Base-by-base conservation (phyloP, 2,113 vertebrate species). In the Seriola rivoliana region DNA sequence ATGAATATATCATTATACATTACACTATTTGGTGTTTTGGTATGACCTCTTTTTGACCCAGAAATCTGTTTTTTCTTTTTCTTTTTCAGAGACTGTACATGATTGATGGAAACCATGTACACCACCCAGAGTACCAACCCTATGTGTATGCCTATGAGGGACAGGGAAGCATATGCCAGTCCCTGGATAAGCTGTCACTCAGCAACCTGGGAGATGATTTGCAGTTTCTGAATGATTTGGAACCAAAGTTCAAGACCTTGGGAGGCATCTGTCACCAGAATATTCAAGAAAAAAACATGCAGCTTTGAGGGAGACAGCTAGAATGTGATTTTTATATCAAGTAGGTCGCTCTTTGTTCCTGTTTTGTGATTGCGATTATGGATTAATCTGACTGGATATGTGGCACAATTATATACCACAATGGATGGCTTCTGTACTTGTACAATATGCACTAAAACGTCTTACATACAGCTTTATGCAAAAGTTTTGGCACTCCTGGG, bases 71-170 rank as follows among this genome's bases (percentile, higher is more conserved):
- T 52, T 65, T 29, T 29, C 29, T 29, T 29, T 29, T 29, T 29
- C 29, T 29, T 29, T 29, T 29, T 62, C 65, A 38, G 8, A 95
- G 81, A 80, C 50, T 96, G 14, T 0, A 19, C 1, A 0, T 46
- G 1, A 4, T 91, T 0, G 21, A 48, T 0, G 34, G 19, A 0
- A 55, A 73, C 0, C 73, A 81, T 0, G 78, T n/a, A 0, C 36
- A 85, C 0, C 0, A 71, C 2, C 21, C 10, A 3, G 25, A 1
- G 1, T 85, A 92, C 85, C 21, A 4, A 1, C 95, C 94, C 1
- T n/a, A 4, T 6, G 1, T 55, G 19, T 97, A 94, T 3, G 19
- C 23, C 0, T 93, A 93, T 3, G 97, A 97, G 81, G 96, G 96
- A 1, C 23, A 71, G 0, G 88, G 66, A 4, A 94, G 93, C 60